These are phyloP conservation scores for Marcusenius ussheri DNA, from an alignment of 2,113 vertebrate genomes.

Conservation along the genomic window DNA sequence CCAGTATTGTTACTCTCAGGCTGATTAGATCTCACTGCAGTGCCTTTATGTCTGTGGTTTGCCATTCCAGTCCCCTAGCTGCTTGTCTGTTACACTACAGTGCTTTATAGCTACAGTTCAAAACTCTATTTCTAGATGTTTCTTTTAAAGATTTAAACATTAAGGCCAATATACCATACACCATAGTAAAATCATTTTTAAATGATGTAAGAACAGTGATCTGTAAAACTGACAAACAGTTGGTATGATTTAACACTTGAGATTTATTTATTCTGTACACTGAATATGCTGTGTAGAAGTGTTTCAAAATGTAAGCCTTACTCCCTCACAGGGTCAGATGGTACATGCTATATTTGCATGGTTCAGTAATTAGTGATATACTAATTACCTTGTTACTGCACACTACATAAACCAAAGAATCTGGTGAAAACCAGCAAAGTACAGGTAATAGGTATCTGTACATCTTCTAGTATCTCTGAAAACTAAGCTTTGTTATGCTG, in stretches of 20 bases:
- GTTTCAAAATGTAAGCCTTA: not conserved
- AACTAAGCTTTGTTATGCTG: not conserved
- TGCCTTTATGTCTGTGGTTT: conserved; percentile 28
- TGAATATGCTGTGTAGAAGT: not conserved
- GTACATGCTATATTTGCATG: not conserved
- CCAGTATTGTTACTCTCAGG: not conserved
- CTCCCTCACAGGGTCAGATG: not conserved
- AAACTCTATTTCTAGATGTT: not conserved
- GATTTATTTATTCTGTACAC: not conserved
- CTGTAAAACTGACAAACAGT: not conserved
- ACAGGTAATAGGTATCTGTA: not conserved
- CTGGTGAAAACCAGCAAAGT: not conserved
- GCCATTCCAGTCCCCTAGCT: not conserved
- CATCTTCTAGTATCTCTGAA: not conserved
- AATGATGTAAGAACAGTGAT: not conserved
- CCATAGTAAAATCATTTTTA: not conserved
- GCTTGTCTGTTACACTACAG: not conserved
- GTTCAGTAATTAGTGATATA: not conserved
- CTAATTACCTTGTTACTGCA: not conserved
- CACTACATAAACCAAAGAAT: not conserved
- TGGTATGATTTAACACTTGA: not conserved
- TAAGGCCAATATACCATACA: not conserved
- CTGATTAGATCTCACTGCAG: conserved; percentile 10
- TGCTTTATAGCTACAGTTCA: not conserved
- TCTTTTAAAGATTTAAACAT: not conserved